Evolutionary conservation across 2,888 invertebrate species (phyloP), one percentile per base, ranked within the genome.

Genomic region (Tyria jacobaeae): DNA sequence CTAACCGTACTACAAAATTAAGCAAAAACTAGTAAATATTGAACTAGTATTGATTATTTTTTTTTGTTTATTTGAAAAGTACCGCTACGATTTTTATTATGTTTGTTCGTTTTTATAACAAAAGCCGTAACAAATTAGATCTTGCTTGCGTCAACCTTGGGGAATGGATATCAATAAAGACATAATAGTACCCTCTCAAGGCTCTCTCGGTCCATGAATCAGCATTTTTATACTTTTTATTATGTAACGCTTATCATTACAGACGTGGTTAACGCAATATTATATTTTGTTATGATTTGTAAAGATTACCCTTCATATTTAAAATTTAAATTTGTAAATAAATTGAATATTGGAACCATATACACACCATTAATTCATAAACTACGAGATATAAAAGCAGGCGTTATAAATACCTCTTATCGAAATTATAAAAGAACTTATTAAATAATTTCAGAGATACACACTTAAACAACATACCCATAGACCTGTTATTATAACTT

Each of bases 101-200:
- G 49, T 17, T 9, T 39, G 10, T 54, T 39, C 31, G 31, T 53
- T 62, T n/a, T 35, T 58, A 35, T 21, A 44, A 62, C 41, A 62
- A 62, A 57, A 57, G 25, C 44, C 50, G 24, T 66, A 56, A 66
- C 64, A 58, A 67, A 61, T 52, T 10, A 60, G 44, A 66, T 59
- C 37, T 10, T 14, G 60, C 64, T 56, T 60, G 66, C 64, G 63
- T 60, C 63, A 71, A 69, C 75, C 75, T 75, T 71, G 63, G 31
- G 47, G 64, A 57, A 52, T 62, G 24, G 58, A 63, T 64, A 37
- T 47, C 27, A 55, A 73, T 62, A 73, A 76, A 76, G 74, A 74
- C 65, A 7, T 56, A 64, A 76, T 68, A 39, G 64, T 39, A 51
- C 47, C 14, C 54, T 60, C 21, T 51, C 71, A 74, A 76, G 74